Evolutionary conservation across 2,888 invertebrate genomes (phyloP), one percentile per base, ranked within the genome.

Genomic region (Carabus problematicus): DNA sequence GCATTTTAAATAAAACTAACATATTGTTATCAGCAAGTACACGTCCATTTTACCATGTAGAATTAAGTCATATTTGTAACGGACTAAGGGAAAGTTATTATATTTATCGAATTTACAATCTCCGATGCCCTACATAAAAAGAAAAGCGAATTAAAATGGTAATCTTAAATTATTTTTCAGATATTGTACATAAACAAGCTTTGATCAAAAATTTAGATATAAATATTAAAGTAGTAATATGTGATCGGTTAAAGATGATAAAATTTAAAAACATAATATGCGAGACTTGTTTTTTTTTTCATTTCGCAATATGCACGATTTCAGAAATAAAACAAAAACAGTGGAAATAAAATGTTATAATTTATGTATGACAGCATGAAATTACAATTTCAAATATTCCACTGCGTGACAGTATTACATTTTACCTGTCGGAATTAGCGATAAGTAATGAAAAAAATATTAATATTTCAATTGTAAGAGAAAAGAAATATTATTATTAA

Each of bases 331-430:
- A 59, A 41, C 42, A 59, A 59, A 43, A 59, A 18, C 12, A 6
- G 1, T 41, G 9, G 40, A 29, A 56, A 64, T 64, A 42, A 49
- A 42, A 59, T 59, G n/a, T 56, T 40, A 56, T 16, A 55, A 64
- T 64, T 64, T 56, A 64, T 64, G 64, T 64, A 64, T 56, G 56
- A 64, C 56, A 64, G 19, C 64, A 56, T 12, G 19, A 45, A 64
- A 64, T 64, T 56, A 64, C 45, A 64, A 64, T 64, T 64, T 55
- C 45, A 64, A 64, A 64, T 62, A 47, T 64, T 45, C 18, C 54
- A 43, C 56, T 58, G 19, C 55, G 45, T 56, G 64, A 58, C 55
- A 55, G 6, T 47, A 47, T 45, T 42, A 56, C 45, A 41, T 55
- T 64, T 42, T 41, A 45, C 14, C n/a, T 56, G 45, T 14, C 43